These are phyloP conservation scores for Lepus timidus DNA, from an alignment of 2,113 vertebrate species.

Conservation along the genomic window DNA sequence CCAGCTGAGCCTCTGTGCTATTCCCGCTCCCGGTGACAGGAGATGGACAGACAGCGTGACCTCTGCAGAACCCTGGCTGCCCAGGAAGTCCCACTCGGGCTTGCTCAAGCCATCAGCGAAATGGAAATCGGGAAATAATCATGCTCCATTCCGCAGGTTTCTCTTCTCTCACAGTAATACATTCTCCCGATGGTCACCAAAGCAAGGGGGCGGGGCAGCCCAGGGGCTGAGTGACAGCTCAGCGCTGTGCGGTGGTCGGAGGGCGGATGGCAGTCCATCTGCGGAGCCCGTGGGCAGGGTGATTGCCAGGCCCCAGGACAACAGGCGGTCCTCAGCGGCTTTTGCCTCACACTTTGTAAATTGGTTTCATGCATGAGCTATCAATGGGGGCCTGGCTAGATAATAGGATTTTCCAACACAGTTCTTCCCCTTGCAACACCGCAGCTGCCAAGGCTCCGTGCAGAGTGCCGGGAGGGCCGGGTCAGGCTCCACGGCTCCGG, in stretches of 20 bases:
- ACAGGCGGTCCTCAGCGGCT: slow-evolving; percentile 71
- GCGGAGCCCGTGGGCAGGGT: slow-evolving; percentile 78
- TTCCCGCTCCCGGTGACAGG: background rate
- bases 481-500: slow-evolving; percentile 18
- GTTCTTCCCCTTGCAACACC: slow-evolving; percentile 70
- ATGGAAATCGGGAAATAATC: slow-evolving; percentile 12
- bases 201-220: slow-evolving; percentile 72
- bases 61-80: background rate
- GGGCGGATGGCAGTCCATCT: slow-evolving; percentile 75
- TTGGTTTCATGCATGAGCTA: slow-evolving; percentile 89
- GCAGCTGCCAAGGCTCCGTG: background rate
- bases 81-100: background rate
- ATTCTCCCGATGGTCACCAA: background rate
- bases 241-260: slow-evolving; percentile 64
- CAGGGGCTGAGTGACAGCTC: slow-evolving; percentile 76
- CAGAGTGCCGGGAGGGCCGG: slow-evolving; percentile 78
- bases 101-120: background rate
- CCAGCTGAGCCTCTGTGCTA: background rate
- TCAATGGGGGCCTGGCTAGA: slow-evolving; percentile 83
- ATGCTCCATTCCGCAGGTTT: background rate
- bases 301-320: slow-evolving; percentile 78
- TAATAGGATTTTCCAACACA: slow-evolving; percentile 85
- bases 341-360: slow-evolving; percentile 86
- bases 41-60: slow-evolving; percentile 29
- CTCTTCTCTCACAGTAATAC: slow-evolving; percentile 62